These are phyloP conservation scores for Halictus quadricinctus DNA, from an alignment of 2,888 invertebrate genomes.

Conservation along the genomic window DNA sequence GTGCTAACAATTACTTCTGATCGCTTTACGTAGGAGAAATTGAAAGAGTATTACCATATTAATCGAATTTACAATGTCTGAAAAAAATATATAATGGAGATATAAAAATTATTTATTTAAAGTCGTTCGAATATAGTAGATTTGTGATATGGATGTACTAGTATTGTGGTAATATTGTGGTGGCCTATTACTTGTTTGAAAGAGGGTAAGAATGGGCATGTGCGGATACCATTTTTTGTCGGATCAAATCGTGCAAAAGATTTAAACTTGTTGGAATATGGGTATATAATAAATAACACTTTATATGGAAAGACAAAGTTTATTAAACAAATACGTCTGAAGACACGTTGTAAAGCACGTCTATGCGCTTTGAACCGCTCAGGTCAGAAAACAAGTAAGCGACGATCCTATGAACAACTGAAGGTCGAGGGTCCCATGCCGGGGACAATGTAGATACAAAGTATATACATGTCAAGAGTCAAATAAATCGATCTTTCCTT, in stretches of 20 bases:
- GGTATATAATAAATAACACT: background rate
- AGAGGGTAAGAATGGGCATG: slow-evolving; percentile 28
- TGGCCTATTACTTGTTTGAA: slow-evolving; percentile 59
- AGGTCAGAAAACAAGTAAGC: no score
- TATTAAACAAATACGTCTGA: background rate
- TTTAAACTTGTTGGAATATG: background rate
- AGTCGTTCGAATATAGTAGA: slow-evolving; percentile 44
- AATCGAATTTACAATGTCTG: slow-evolving; percentile 47
- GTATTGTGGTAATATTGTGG: slow-evolving; percentile 43
- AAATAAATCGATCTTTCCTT: no score
- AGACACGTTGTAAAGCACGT: no score
- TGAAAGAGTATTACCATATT: slow-evolving; percentile 43
- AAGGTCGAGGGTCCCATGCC: no score
- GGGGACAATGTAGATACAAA: no score
- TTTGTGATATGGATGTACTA: slow-evolving; percentile 63
- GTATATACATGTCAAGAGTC: no score
- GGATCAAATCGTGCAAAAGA: slow-evolving; percentile 22
- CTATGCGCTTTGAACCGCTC: no score
- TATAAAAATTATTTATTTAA: slow-evolving; percentile 63
- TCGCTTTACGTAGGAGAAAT: slow-evolving; percentile 12
- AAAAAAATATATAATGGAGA: slow-evolving; percentile 35
- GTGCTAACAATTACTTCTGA: slow-evolving; percentile 34
- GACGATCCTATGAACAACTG: no score
- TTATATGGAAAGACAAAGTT: background rate
- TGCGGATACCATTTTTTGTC: slow-evolving; percentile 16